Evolutionary conservation across 2,113 vertebrate genomes (phyloP).

Genomic region (Perognathus longimembris): DNA sequence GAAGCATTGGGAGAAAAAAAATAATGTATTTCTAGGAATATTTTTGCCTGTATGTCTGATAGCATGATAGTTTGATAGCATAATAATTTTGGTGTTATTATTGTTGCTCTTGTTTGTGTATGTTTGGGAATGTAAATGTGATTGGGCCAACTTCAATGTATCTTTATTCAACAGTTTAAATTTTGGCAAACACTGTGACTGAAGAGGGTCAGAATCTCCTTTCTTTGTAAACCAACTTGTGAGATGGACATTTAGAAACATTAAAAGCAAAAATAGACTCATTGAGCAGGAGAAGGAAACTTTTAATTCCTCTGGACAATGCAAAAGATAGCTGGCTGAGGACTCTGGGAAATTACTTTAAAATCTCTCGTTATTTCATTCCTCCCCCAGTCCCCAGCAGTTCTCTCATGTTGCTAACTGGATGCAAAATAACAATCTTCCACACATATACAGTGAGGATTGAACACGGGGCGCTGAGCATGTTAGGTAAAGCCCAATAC

Average conservation of each 20-base stretch:
- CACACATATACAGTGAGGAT: not conserved
- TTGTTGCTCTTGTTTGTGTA: no score
- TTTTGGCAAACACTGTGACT: not conserved
- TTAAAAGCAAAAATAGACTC: not conserved
- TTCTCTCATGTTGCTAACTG: not conserved
- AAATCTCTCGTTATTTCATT: not conserved
- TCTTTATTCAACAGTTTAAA: conserved; percentile 8
- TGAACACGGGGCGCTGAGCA: not conserved
- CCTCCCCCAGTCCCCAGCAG: not conserved
- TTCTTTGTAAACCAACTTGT: not conserved
- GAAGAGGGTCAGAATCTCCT: not conserved
- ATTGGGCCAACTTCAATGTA: conserved; percentile 19
- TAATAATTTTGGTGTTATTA: no score
- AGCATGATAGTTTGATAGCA: not conserved
- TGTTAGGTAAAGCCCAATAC: not conserved
- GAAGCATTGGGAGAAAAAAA: not conserved
- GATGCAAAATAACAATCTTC: not conserved
- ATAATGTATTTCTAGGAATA: not conserved
- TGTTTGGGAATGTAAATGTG: not conserved
- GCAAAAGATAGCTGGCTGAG: not conserved
- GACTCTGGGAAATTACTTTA: not conserved
- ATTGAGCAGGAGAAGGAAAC: conserved; percentile 10
- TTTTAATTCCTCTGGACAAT: not conserved
- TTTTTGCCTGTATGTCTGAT: not conserved
- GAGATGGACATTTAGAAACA: conserved; percentile 38